Conservation (phyloP, 2,797 vertebrate species). For the Acipenser oxyrinchus region DNA sequence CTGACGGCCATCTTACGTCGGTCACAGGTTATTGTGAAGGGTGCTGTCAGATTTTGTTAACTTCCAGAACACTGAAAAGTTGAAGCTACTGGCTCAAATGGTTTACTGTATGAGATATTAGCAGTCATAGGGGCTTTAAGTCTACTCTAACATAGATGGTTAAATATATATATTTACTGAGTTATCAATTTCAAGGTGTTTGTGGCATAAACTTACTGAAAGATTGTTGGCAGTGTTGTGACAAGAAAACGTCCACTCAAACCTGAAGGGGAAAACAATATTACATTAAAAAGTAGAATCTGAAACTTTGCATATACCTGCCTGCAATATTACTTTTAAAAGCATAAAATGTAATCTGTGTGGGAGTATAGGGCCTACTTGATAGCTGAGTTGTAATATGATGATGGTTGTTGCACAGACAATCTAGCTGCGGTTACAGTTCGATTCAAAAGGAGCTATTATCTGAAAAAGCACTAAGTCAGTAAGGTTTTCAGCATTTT, state of each 20-base stretch:
- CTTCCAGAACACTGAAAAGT: too few relatives aligned
- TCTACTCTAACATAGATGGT: too few relatives aligned
- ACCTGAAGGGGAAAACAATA: slow-evolving; percentile 47
- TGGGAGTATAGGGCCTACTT: slow-evolving; percentile 14
- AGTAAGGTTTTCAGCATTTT: background rate
- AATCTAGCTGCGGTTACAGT: background rate
- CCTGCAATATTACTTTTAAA: background rate
- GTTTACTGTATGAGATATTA: too few relatives aligned
- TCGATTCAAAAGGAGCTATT: slow-evolving; percentile 4
- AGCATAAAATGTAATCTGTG: background rate
- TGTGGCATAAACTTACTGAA: slow-evolving; percentile 63
- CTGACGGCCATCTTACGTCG: too few relatives aligned
- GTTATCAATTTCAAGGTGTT: background rate
- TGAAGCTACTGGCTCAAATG: too few relatives aligned
- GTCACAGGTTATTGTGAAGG: too few relatives aligned
- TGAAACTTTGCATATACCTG: background rate
- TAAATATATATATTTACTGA: too few relatives aligned
- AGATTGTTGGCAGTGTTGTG: slow-evolving; percentile 76
- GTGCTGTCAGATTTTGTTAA: too few relatives aligned
- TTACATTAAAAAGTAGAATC: slow-evolving; percentile 14
- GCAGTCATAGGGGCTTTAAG: too few relatives aligned
- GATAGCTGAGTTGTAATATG: slow-evolving; percentile 14
- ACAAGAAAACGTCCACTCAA: slow-evolving; percentile 79
- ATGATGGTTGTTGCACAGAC: background rate
- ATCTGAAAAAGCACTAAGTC: background rate